phyloP scores from a whole-genome alignment of 2,113 vertebrate species.

The Sebastes schlegelii region DNA sequence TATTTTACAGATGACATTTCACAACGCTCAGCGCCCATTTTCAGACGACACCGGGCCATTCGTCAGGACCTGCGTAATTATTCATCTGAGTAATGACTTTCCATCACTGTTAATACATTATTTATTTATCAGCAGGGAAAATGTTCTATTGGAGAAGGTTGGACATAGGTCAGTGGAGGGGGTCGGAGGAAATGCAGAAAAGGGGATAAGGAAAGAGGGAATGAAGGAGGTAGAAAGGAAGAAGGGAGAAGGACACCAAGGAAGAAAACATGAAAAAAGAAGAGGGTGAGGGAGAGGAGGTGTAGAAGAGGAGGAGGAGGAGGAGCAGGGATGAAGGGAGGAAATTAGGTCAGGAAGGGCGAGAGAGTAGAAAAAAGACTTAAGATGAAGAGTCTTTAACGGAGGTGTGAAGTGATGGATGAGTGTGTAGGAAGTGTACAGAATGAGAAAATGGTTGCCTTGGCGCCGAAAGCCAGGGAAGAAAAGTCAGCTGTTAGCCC shows the following conservation, averaged over 20 bases:
- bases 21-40: background rate
- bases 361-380: slow-evolving; percentile 31
- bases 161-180: background rate
- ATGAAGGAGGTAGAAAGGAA: background rate
- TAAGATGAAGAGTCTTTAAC: slow-evolving; percentile 50
- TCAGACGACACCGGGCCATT: slow-evolving; percentile 5
- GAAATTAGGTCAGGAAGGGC: slow-evolving; percentile 33
- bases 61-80: slow-evolving; percentile 4
- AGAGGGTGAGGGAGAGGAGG: background rate
- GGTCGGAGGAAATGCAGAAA: background rate
- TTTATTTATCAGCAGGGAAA: slow-evolving; percentile 9
- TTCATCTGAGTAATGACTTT: slow-evolving; percentile 1
- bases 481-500: slow-evolving; percentile 49
- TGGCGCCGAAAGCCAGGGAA: slow-evolving; percentile 34
- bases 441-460: slow-evolving; percentile 66
- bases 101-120: background rate
- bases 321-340: slow-evolving; percentile 19
- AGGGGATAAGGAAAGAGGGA: background rate
- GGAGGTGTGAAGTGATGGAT: slow-evolving; percentile 61
- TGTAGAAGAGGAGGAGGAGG: background rate
- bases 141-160: background rate
- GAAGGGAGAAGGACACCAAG: background rate
- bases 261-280: slow-evolving; percentile 1
- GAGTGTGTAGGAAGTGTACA: slow-evolving; percentile 37
- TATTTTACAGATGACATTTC: slow-evolving; percentile 25